Base-by-base conservation (phyloP, 2,113 vertebrate genomes). In the Pangasianodon hypophthalmus region DNA sequence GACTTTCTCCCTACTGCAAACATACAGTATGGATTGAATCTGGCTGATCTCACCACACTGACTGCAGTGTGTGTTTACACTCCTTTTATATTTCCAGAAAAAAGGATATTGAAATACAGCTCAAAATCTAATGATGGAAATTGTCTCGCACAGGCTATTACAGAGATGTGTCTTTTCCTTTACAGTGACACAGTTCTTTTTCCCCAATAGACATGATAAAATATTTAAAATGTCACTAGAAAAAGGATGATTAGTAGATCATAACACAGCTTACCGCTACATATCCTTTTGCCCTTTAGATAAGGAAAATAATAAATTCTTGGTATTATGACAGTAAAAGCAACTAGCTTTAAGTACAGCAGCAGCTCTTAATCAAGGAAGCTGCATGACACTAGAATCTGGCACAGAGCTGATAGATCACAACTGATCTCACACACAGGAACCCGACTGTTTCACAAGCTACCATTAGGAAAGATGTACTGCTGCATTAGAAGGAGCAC, bases 211-310 rank as follows among this genome's bases (percentile, higher is more conserved):
- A 64, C 54, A 82, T 21, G 6, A 46, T 16, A 67, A 26, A 18
- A 82, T 48, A 13, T 64, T 60, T n/a, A 79, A 88, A 88, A 82
- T 69, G 60, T 69, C 77, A 67, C 21, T 26, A 64, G 3, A 32
- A 67, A 82, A 69, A 16, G 11, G 46, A 52, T 52, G 32, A 44
- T 56, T 71, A 29, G 64, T 52, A 58, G 62, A 84, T 84, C 48
- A 71, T 69, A 54, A 84, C 5, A 73, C 79, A 82, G 29, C 14
- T 67, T 44, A 54, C 4, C 0, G 9, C 50, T n/a, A 71, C 50
- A 46, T 41, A 19, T 82, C 18, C 16, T 26, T 87, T 81, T 67
- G 87, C 58, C n/a, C 46, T 84, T 88, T 88, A 86, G 64, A 86
- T 86, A 86, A 26, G 85, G 64, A 54, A 86, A 71, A 71, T 32